Conservation (phyloP, 2,797 vertebrate species). For the Trachops cirrhosus region DNA sequence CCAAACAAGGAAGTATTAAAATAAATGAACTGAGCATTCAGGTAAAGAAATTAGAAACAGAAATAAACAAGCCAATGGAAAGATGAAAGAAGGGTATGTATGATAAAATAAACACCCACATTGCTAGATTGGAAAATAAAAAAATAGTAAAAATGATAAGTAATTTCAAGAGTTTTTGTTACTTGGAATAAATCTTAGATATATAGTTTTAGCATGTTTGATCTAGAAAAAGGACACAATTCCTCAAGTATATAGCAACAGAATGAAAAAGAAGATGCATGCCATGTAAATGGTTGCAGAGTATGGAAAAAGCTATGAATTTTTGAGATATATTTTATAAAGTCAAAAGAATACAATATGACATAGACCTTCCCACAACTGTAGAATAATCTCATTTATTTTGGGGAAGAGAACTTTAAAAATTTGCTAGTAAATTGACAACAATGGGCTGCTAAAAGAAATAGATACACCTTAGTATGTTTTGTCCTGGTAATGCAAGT, state of each 20-base stretch:
- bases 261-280: background rate
- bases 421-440: background rate
- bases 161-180: background rate
- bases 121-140: background rate
- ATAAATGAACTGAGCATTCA: background rate
- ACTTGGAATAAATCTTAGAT: background rate
- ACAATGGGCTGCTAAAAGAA: background rate
- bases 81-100: background rate
- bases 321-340: background rate
- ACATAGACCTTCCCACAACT: background rate
- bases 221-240: background rate
- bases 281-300: background rate
- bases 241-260: background rate
- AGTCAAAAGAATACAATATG: background rate
- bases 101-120: background rate
- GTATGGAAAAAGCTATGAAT: background rate
- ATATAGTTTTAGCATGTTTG: background rate
- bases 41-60: background rate
- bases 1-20: constrained; percentile 4
- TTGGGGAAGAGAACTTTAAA: background rate
- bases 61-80: background rate
- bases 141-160: background rate
- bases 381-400: background rate
- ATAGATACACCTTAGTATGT: background rate
- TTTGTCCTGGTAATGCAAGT: background rate